A percentile compares a stretch with the other conserved stretches of the same genome.
Evolutionary conservation across 2,113 vertebrate species (phyloP).

Genomic region (Strix aluco): DNA sequence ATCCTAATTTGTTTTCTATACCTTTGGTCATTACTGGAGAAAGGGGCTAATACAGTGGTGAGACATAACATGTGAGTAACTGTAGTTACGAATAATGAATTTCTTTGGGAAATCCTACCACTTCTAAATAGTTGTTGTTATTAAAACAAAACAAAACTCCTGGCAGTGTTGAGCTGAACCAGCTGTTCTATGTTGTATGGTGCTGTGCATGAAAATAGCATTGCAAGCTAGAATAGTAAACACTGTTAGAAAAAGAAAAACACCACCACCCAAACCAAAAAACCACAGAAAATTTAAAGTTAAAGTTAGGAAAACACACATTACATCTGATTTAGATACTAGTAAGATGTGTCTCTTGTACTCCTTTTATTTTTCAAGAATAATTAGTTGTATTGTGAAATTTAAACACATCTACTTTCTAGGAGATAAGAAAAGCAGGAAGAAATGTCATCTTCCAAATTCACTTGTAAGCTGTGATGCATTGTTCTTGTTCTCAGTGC

Average conservation of each 20-base stretch:
- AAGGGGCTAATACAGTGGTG: background rate
- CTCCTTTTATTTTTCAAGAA: background rate
- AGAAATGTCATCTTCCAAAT: background rate
- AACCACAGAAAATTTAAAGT: background rate
- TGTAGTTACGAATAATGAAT: background rate
- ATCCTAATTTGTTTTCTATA: background rate
- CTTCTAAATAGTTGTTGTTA: background rate
- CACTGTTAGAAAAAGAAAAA: too few relatives aligned
- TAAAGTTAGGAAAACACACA: background rate
- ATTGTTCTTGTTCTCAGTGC: background rate
- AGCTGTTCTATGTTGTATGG: background rate
- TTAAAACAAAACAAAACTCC: background rate
- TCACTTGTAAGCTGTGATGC: background rate
- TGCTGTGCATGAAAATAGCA: background rate
- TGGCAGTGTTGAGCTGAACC: background rate
- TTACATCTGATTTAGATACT: background rate
- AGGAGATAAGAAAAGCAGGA: background rate
- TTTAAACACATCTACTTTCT: background rate
- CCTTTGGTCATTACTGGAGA: background rate
- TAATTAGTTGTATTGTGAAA: background rate
- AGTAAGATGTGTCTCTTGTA: background rate
- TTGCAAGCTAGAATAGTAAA: background rate
- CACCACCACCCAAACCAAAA: too few relatives aligned
- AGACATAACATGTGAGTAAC: rapidly evolving
- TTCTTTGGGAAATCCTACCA: background rate